Base-by-base conservation (phyloP, 1,140 invertebrate genomes). In the Nixonia krombeini region DNA sequence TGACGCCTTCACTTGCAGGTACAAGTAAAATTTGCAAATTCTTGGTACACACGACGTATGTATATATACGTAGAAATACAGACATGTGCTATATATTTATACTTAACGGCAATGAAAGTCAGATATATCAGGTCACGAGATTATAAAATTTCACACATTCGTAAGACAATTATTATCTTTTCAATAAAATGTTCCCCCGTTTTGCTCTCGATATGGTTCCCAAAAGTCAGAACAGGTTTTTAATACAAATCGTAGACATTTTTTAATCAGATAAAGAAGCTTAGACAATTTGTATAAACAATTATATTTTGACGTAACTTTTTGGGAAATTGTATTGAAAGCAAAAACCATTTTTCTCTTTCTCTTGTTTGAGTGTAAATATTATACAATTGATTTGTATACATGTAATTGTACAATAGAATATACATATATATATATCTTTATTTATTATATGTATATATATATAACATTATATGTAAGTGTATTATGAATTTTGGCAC, bases 401-500 rank as follows among this genome's bases (percentile, higher is more conserved):
- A 52, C 16, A 51, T 49, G 33, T 49, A 37, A 46, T 16, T 31
- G 41, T 51, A 42, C 29, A 44, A 46, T 51, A n/a, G n/a, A n/a
- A n/a, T n/a, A n/a, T n/a, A n/a, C n/a, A n/a, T n/a, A 52, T 64
- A 37, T 61, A 35, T 53, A 16, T 44, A 33, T 40, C 15, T 28
- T 38, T 37, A 31, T 51, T 45, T 51, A 28, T 49, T 42, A 10
- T 16, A 52, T 17, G 38, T 18, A 28, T 35, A 35, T 31, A 21
- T 21, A 21, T n/a, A n/a, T n/a, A n/a, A n/a, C n/a, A n/a, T n/a
- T n/a, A 21, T 49, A 31, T 55, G 44, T 13, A 16, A 33, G 25
- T 75, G 66, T 68, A 70, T 70, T 70, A 72, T 52, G 73, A 75
- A 76, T 72, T 78, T 81, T 81, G 79, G 77, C 79, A 81, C 78